phyloP scores from a whole-genome alignment of 1,140 invertebrate species.

The Lucilia sericata region DNA sequence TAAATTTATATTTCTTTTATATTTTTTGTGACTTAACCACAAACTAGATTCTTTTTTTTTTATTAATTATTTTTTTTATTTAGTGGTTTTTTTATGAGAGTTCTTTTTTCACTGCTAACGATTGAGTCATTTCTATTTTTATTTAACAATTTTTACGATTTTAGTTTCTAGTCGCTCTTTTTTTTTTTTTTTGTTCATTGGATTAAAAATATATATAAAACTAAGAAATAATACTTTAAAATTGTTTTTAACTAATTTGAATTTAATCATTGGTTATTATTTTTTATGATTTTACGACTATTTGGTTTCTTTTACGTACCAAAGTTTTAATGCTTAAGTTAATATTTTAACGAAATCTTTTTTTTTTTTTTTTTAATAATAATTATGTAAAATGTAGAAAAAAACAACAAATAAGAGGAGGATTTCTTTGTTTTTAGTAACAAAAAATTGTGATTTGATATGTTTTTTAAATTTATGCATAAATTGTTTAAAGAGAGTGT shows the following conservation, averaged over 20 bases:
- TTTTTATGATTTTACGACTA: not conserved
- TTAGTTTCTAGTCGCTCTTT: no score
- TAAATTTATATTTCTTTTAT: not conserved
- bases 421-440: not conserved
- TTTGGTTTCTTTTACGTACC: not conserved
- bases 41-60: not conserved
- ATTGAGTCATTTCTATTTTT: constrained; percentile 39
- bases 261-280: constrained; percentile 19
- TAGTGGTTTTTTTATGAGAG: not conserved
- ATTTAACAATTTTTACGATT: not conserved
- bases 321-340: not conserved
- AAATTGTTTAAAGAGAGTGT: not conserved
- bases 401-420: no score
- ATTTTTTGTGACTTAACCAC: not conserved
- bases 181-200: constrained; percentile 3
- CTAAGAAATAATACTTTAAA: not conserved
- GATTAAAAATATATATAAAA: not conserved
- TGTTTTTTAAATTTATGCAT: not conserved
- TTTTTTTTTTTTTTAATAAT: no score
- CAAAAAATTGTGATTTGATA: not conserved
- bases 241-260: constrained; percentile 25
- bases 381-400: not conserved
- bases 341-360: not conserved
- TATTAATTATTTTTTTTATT: constrained; percentile 23
- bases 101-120: no score